Percentiles rank a stretch among this genome's conserved stretches.
These are phyloP conservation scores for Deilephila elpenor DNA, from an alignment of 2,888 invertebrate genomes.

Conservation along the genomic window DNA sequence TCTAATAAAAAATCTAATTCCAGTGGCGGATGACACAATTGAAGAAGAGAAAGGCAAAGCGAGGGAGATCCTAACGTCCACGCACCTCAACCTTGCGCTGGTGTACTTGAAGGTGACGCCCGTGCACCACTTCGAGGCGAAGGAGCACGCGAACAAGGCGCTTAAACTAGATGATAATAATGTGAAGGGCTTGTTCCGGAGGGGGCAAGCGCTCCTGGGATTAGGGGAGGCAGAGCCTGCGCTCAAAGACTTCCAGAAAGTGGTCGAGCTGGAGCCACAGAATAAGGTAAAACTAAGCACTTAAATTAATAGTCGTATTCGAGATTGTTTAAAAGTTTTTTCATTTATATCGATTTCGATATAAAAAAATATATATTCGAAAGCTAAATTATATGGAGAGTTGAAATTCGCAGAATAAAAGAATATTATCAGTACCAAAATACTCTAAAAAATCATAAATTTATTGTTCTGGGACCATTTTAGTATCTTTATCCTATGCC, in stretches of 20 bases:
- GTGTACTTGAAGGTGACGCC: slow-evolving; percentile 91
- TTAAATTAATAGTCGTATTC: too few species aligned
- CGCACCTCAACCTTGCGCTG: slow-evolving; percentile 92
- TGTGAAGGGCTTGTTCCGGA: slow-evolving; percentile 95
- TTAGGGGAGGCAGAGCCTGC: slow-evolving; percentile 92
- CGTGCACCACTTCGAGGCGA: slow-evolving; percentile 87
- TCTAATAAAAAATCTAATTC: background rate
- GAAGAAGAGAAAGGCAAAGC: slow-evolving; percentile 63
- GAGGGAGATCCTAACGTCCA: slow-evolving; percentile 86
- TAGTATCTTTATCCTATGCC: too few species aligned
- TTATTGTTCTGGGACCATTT: too few species aligned
- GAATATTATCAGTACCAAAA: too few species aligned
- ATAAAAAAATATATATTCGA: too few species aligned
- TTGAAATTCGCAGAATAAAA: too few species aligned
- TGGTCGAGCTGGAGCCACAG: slow-evolving; percentile 91
- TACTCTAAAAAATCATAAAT: too few species aligned
- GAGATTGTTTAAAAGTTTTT: too few species aligned
- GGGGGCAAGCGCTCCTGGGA: slow-evolving; percentile 91
- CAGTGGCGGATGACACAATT: slow-evolving; percentile 47
- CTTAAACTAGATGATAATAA: slow-evolving; percentile 89
- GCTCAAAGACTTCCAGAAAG: slow-evolving; percentile 89
- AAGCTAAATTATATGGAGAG: too few species aligned
- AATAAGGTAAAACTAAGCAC: slow-evolving; percentile 85
- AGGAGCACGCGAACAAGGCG: slow-evolving; percentile 90
- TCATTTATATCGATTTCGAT: too few species aligned